A percentile compares a stretch with the other conserved stretches of the same genome.
These are phyloP conservation scores for Equus quagga DNA, from an alignment of 2,113 vertebrate genomes.

Conservation along the genomic window DNA sequence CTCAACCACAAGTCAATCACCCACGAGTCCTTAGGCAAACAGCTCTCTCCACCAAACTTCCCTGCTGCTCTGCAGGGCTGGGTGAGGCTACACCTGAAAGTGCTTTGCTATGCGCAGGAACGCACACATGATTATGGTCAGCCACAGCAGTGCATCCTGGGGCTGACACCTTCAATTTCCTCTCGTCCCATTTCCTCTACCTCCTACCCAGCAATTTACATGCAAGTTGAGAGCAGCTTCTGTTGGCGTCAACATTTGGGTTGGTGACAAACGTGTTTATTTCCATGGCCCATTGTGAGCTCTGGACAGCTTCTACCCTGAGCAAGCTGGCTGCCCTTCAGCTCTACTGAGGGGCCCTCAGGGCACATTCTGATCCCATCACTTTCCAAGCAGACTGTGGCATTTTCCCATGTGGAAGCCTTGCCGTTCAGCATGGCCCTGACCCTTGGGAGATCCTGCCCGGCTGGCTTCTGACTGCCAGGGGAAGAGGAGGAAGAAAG, in stretches of 20 bases:
- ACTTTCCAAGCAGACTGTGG: slow-evolving; percentile 82
- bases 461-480: slow-evolving; percentile 70
- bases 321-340: slow-evolving; percentile 85
- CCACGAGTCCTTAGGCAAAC: not conserved
- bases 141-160: not conserved
- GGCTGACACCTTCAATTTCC: slow-evolving; percentile 43
- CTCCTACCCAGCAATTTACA: slow-evolving; percentile 72
- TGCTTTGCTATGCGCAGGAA: not conserved
- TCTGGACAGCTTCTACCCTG: slow-evolving; percentile 81
- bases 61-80: not conserved
- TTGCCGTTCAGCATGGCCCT: slow-evolving; percentile 73
- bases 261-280: slow-evolving; percentile 82
- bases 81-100: not conserved
- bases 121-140: not conserved
- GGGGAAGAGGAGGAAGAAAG: slow-evolving; percentile 61
- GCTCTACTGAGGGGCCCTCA: slow-evolving; percentile 76
- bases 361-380: slow-evolving; percentile 81
- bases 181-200: slow-evolving; percentile 54
- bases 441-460: slow-evolving; percentile 58
- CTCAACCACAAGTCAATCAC: not conserved
- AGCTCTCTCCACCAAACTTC: not conserved
- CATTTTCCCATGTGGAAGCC: slow-evolving; percentile 84
- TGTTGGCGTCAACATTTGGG: slow-evolving; percentile 77
- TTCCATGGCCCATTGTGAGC: slow-evolving; percentile 80
- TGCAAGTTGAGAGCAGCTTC: slow-evolving; percentile 68